Evolutionary conservation across 2,113 vertebrate species (phyloP), one percentile per base, ranked within the genome.

Genomic region (Numida meleagris): DNA sequence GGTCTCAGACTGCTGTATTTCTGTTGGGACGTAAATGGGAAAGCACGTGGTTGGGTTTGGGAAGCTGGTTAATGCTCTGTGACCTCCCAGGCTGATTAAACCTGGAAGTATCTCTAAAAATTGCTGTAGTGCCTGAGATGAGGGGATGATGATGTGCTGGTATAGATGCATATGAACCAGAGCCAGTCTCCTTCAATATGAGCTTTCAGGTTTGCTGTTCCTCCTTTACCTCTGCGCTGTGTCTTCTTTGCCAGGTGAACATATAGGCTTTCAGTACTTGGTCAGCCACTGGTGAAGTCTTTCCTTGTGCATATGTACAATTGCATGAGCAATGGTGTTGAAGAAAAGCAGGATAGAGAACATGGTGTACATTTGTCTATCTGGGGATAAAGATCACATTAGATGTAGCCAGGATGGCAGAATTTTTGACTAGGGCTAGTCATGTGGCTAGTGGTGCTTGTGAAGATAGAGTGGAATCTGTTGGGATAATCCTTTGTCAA

Each of bases 251-350:
- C 33, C 58, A 68, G 57, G 38, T 75, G 38, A 63, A 59, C 25
- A 27, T 63, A 34, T 10, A 66, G 20, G 15, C 25, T 82, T 25
- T 68, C 19, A 45, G 8, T 0, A 1, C 0, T 0, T 33, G 27
- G 40, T 55, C 53, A 86, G 45, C 50, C 21, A n/a, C 20, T 62
- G 42, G 36, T 34, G 19, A 51, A 77, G 34, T 70, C 24, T 34
- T 82, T 6, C 9, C 45, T 40, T 71, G 12, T 63, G 15, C 13
- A 2, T 62, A 10, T 40, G 14, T 16, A 38, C 31, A 75, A 58
- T 13, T 57, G 21, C 62, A 34, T n/a, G 68, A 40, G 29, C 9
- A 1, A 45, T 34, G 12, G 18, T 72, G 38, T 36, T 82, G 36
- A 75, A 9, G 24, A 82, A 34, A 3, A 72, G 29, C 4, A 85